Evolutionary conservation across 2,113 vertebrate genomes (phyloP), one percentile per base, ranked within the genome.

Genomic region (Reinhardtius hippoglossoides): DNA sequence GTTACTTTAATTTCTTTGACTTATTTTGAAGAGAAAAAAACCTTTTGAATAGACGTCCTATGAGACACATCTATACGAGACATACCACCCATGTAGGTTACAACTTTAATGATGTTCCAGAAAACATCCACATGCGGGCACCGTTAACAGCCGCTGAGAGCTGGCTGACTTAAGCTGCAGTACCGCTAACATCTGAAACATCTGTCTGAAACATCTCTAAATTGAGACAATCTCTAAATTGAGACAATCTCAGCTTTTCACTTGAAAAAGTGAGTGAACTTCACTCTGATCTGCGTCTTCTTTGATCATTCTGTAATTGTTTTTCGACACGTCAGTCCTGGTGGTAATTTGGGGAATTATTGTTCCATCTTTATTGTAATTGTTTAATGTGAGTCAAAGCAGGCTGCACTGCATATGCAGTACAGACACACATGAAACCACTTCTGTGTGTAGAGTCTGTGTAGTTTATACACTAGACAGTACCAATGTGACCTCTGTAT

Each of bases 61-160:
- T 56, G 18, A 58, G 50, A 58, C 15, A 83, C 54, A 58, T 24
- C 10, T 59, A 37, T 58, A 52, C 8, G 68, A 44, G 62, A 73
- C 35, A 55, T 65, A 14, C 81, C 87, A 84, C 87, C 85, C 87
- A 85, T 31, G 37, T 73, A 50, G 35, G 76, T 71, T 69, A 63
- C 8, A 64, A 27, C 24, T 64, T 62, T 63, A 55, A 48, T 61
- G 48, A 48, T 3, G 40, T 42, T 1, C 24, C 18, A 60, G 3
- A 56, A 67, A 83, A 71, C 42, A 37, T 68, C 23, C 23, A 18
- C 8, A 21, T 26, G 35, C 21, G 42, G 44, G 44, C 14, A 46
- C 18, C 15, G 18, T 50, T 50, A 5, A 50, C 42, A 54, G 54
- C 24, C n/a, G 15, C 18, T 40, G 5, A 67, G 48, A 63, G 27